Evolutionary conservation across 2,888 invertebrate species (phyloP), one percentile per base, ranked within the genome.

Genomic region (Eretmocerus hayati): DNA sequence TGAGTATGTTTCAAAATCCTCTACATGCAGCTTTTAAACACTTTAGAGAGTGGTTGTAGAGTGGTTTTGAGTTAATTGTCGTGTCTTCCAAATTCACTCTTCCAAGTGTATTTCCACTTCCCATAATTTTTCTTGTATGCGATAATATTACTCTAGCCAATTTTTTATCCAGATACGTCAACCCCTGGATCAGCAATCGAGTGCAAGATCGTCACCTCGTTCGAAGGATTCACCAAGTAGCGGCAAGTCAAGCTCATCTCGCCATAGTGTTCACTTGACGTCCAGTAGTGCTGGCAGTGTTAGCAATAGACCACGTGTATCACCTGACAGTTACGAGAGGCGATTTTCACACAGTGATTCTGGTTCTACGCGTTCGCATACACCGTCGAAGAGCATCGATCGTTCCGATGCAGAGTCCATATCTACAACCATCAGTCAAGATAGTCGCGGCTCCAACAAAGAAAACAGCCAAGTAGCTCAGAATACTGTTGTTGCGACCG

Each of bases 331-430:
- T 67, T 75, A 71, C 56, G 81, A 76, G 49, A 72, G 64, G 13
- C 47, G 43, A 2, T 73, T 82, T n/a, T 83, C 84, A 0, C 81
- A 82, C 48, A 86, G 86, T 43, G 87, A 87, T 67, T 84, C 82
- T 54, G 86, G 85, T 1, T 87, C 87, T 2, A 80, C 84, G 13
- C 77, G 84, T 32, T 85, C 81, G 4, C 74, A 74, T 18, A 78
- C 73, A 2, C 73, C 72, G 11, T 74, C 72, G 35, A 77, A 77
- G 50, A 77, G 75, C 53, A 72, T 77, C 36, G 81, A 79, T 64
- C 81, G 83, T 51, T 84, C 85, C 41, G 90, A 90, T 72, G 86
- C 85, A 0, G 90, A 90, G 69, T 89, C 88, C 59, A 81, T 90
- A 54, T 85, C 87, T 18, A 84, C 88, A 39, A 84, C 85, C 59